Base-by-base conservation (phyloP, 2,113 vertebrate species). In the Empidonax traillii region DNA sequence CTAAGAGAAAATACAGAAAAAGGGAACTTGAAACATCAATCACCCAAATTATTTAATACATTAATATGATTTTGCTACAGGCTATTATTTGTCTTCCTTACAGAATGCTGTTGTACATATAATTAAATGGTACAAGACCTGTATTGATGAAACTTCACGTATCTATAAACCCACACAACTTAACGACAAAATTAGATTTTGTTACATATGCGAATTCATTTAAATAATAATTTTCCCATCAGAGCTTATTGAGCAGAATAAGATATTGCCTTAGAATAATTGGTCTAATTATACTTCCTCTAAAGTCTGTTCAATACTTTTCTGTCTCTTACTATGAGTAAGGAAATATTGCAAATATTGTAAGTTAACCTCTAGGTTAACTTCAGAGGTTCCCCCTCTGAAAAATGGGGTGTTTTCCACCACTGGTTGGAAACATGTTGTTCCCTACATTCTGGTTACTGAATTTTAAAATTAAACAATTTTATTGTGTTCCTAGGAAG, bases 251-350 rank as follows among this genome's bases (percentile, higher is more conserved):
- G 55, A 94, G 56, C 66, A 96, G 83, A 97, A 96, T 88, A 97
- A 96, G 47, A 75, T 80, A 97, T 78, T 93, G 62, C 6, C 35
- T 73, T 75, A 97, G 96, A 97, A 96, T 96, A 96, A 98, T 49
- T 66, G 22, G 31, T 58, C 55, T 96, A 95, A 97, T 98, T 96
- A 97, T 68, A 76, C 59, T 68, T 85, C 94, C 52, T 94, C 96
- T 94, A 91, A 94, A 96, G 89, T 80, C 56, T 74, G 52, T 84
- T 96, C 72, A 95, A 89, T 92, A 96, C 75, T 94, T 93, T 96
- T 89, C 72, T 93, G 37, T 89, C 55, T 91, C 91, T 58, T 85
- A 49, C 8, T 55, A 9, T 47, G 92, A 94, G n/a, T 67, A 73
- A 93, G 67, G 65, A 95, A 93, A 89, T 92, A 95, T 87, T 81